Evolutionary conservation across 2,113 vertebrate genomes (phyloP).

Genomic region (Hyaena hyaena): DNA sequence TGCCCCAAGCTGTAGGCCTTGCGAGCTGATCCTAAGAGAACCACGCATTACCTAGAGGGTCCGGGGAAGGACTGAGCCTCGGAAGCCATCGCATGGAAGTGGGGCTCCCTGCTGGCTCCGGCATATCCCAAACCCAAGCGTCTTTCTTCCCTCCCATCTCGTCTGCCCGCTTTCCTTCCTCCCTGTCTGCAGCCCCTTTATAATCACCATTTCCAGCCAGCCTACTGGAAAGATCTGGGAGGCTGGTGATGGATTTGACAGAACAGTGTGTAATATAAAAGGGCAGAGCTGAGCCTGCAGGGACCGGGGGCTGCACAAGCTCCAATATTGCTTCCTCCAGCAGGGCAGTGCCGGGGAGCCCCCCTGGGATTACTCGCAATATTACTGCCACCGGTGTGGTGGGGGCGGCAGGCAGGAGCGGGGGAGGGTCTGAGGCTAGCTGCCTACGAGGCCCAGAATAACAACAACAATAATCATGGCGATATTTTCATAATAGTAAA

Average conservation of each 20-base stretch:
- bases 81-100: not conserved
- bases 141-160: not conserved
- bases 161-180: not conserved
- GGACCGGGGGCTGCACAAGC: constrained; percentile 68
- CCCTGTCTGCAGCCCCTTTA: not conserved
- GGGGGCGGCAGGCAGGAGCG: not conserved
- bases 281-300: constrained; percentile 74
- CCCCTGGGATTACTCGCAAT: constrained; percentile 78
- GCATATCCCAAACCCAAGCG: constrained; percentile 10
- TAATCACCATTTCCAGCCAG: constrained; percentile 64
- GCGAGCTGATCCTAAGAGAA: not conserved
- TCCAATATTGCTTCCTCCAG: constrained; percentile 80
- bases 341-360: constrained; percentile 56
- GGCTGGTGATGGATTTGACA: constrained; percentile 72
- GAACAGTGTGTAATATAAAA: constrained; percentile 79
- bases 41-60: not conserved
- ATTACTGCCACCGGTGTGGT: constrained; percentile 77
- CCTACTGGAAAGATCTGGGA: constrained; percentile 64
- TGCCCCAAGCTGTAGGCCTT: not conserved
- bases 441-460: not conserved
- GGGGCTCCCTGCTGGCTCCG: not conserved
- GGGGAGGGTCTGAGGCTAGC: constrained; percentile 29
- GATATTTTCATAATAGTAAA: constrained; percentile 73
- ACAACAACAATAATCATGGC: constrained; percentile 60
- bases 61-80: not conserved